Evolutionary conservation across 2,888 invertebrate species (phyloP).

Genomic region (Axea sp.): DNA sequence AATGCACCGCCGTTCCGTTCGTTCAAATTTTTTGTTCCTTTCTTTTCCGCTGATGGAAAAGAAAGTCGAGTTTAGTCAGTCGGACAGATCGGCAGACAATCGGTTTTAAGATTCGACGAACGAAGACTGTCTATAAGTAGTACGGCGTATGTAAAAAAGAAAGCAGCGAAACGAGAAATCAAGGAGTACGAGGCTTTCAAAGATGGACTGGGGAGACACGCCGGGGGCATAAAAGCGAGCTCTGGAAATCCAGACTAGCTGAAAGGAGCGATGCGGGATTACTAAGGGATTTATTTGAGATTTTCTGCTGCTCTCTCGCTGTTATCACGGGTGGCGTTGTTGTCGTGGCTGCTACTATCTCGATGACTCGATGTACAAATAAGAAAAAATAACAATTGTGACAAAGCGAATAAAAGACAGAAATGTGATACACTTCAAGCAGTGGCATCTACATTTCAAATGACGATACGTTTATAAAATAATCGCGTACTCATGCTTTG

Average conservation of each 20-base stretch:
- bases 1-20: slow-evolving; percentile 7
- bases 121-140: slow-evolving; percentile 43
- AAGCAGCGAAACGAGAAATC: slow-evolving; percentile 63
- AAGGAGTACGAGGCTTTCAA: slow-evolving; percentile 63
- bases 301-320: slow-evolving; percentile 69
- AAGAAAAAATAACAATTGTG: slow-evolving; percentile 67
- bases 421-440: slow-evolving; percentile 35
- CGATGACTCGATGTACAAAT: slow-evolving; percentile 72
- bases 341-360: slow-evolving; percentile 61
- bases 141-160: slow-evolving; percentile 51
- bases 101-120: slow-evolving; percentile 36
- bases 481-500: too few species aligned
- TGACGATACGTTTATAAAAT: too few species aligned
- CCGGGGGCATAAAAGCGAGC: slow-evolving; percentile 71
- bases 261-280: slow-evolving; percentile 77
- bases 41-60: slow-evolving; percentile 4
- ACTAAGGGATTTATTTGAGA: slow-evolving; percentile 78
- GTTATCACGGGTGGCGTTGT: slow-evolving; percentile 53
- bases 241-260: slow-evolving; percentile 75
- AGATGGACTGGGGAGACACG: slow-evolving; percentile 43
- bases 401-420: slow-evolving; percentile 45
- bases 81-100: slow-evolving; percentile 51
- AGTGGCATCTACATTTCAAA: too few species aligned
- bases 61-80: slow-evolving; percentile 36
- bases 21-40: slow-evolving; percentile 2